phyloP scores from a whole-genome alignment of 2,888 invertebrate species.

The Tiliacea aurago region DNA sequence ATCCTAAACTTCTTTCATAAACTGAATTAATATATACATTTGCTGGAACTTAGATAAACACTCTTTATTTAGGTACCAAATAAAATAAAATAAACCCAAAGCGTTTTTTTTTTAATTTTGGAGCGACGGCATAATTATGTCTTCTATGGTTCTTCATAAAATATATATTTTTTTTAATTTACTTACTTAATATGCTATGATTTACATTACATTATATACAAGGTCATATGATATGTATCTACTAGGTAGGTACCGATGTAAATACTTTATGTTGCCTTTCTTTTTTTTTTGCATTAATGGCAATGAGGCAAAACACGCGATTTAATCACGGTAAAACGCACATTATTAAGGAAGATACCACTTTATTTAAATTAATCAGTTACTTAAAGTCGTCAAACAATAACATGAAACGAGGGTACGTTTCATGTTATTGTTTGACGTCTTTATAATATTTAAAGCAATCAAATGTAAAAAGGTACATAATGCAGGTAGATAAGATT shows the following conservation, averaged over 20 bases:
- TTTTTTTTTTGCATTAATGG: constrained; percentile 16
- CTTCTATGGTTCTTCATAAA: constrained; percentile 1
- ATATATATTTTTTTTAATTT: constrained; percentile 35
- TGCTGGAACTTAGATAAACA: neutral
- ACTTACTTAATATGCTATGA: constrained; percentile 34
- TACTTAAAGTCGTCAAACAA: neutral
- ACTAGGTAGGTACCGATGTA: constrained; percentile 1
- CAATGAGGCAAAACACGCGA: constrained; percentile 23
- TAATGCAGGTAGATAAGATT: constrained; percentile 8
- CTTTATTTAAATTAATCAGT: constrained; percentile 4
- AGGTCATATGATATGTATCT: constrained; percentile 28
- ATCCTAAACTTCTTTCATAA: no score
- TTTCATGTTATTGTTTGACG: no score
- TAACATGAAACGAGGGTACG: neutral
- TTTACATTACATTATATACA: constrained; percentile 45
- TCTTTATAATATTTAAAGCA: constrained; percentile 17
- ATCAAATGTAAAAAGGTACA: constrained; percentile 7
- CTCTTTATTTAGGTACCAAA: neutral
- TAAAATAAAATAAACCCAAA: no score
- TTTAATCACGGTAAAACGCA: neutral
- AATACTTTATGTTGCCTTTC: constrained; percentile 31
- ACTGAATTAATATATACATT: neutral
- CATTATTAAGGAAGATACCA: neutral
- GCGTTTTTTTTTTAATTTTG: neutral
- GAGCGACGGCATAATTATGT: neutral